Evolutionary conservation across 1,140 invertebrate genomes (phyloP).

Genomic region (Brachionus rubens): DNA sequence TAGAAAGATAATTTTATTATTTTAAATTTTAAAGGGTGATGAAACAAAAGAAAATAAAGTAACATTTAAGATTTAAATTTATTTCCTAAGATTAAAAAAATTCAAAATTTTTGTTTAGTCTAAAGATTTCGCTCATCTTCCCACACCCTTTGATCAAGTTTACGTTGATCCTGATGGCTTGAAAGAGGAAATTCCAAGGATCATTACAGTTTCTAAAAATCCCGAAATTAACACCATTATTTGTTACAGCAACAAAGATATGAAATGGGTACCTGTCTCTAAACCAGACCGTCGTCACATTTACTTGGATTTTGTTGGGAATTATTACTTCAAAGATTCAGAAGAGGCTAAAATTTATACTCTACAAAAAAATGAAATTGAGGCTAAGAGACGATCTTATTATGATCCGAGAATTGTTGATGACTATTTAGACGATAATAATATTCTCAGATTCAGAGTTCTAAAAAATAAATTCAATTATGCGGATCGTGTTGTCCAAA

Average conservation of each 20-base stretch:
- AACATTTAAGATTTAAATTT: too few relatives aligned
- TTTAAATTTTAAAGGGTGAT: too few relatives aligned
- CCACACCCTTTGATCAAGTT: neutral
- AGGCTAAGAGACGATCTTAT: neutral
- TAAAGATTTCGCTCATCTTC: neutral
- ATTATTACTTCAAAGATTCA: conserved; percentile 60
- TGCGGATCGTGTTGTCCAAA: neutral
- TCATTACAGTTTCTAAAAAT: conserved; percentile 71
- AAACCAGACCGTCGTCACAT: conserved; percentile 58
- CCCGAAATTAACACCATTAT: conserved; percentile 63
- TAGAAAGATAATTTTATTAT: too few relatives aligned
- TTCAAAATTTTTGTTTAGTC: neutral
- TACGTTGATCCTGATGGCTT: conserved; percentile 63
- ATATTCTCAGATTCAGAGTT: neutral
- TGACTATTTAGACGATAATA: conserved; percentile 14
- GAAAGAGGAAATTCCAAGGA: conserved; percentile 75
- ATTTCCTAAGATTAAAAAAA: too few relatives aligned
- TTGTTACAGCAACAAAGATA: conserved; percentile 59
- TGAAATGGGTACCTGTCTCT: conserved; percentile 51
- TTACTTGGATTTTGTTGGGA: conserved; percentile 60
- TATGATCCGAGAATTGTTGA: conserved; percentile 30
- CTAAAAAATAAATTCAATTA: conserved; percentile 42
- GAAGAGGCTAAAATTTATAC: conserved; percentile 58
- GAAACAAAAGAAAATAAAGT: too few relatives aligned
- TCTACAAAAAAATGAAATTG: neutral